Base-by-base conservation (phyloP, 2,888 invertebrate species). In the Perizoma affinitatum region DNA sequence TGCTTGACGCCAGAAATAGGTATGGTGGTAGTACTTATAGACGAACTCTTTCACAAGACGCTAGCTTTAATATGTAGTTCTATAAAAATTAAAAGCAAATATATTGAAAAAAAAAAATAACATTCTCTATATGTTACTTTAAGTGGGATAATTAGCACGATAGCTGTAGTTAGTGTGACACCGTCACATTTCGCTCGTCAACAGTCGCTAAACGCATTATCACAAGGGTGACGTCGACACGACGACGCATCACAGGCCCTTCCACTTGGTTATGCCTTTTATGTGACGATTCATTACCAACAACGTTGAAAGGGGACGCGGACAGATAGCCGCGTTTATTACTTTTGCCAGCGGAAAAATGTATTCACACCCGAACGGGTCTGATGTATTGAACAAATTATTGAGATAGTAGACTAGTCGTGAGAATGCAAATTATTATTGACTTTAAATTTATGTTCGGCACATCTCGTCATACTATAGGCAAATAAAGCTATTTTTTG, bases 281-380 rank as follows among this genome's bases (percentile, higher is more conserved):
- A 90, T 90, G 79, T 82, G 84, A 84, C 90, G 90, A 91, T 92
- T 92, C 90, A 92, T 92, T 91, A 91, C 86, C 81, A 75, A 72
- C 79, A 77, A 75, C 79, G 82, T 75, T 79, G 77, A 79, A 80
- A 78, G 83, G 87, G 86, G 88, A 82, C 79, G 80, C 76, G 80
- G 79, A 90, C 88, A 89, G 90, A 90, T 90, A 89, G 88, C 79
- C 83, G 81, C 88, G 86, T 90, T 91, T 90, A 91, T 90, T 88
- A 86, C 91, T 90, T 88, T 91, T 90, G 90, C 91, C 90, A 90
- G 90, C 91, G 86, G 87, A 90, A 90, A 91, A 91, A 89, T 90
- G 88, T 88, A 87, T 89, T 88, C 80, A 82, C 86, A 82, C 87
- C 76, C 75, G 83, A 78, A 80, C 78, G 83, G 74, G 72, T 82